These are phyloP conservation scores for Pipistrellus pipistrellus DNA, from an alignment of 2,797 vertebrate species.

Conservation along the genomic window DNA sequence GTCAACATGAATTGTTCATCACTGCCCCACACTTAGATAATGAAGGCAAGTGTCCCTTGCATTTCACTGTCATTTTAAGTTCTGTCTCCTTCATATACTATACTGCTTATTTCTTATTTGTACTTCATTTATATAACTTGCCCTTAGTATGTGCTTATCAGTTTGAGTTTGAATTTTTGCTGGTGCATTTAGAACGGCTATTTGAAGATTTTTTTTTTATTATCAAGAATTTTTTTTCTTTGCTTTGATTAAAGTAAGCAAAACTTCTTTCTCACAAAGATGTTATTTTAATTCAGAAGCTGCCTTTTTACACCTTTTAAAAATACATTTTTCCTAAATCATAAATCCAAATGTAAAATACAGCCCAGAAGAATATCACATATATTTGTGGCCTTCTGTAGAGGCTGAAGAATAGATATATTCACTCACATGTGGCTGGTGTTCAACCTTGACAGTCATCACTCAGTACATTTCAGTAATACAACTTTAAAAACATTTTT, in stretches of 20 bases:
- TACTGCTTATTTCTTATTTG: not conserved
- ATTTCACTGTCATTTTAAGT: not conserved
- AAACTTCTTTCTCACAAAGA: slow-evolving; percentile 31
- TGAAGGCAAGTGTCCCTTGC: not conserved
- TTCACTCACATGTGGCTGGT: slow-evolving; percentile 56
- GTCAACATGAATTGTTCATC: not conserved
- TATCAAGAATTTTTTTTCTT: not conserved
- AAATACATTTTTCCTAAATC: slow-evolving; percentile 66
- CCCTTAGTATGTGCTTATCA: not conserved
- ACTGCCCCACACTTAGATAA: not conserved
- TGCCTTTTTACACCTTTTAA: slow-evolving; percentile 60
- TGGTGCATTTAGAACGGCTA: not conserved
- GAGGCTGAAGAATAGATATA: slow-evolving; percentile 39
- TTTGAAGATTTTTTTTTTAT: not conserved
- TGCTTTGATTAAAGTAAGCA: slow-evolving; percentile 56
- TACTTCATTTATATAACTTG: not conserved
- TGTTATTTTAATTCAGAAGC: slow-evolving; percentile 60
- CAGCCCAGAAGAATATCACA: slow-evolving; percentile 42
- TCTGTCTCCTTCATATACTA: not conserved
- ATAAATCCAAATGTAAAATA: slow-evolving; percentile 63
- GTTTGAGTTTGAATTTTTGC: not conserved
- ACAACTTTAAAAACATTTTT: slow-evolving; percentile 68
- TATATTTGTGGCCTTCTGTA: slow-evolving; percentile 56
- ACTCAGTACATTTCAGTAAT: slow-evolving; percentile 66
- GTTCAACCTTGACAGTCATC: slow-evolving; percentile 50